Evolutionary conservation across 2,888 invertebrate species (phyloP).

Genomic region (Rotaria socialis): DNA sequence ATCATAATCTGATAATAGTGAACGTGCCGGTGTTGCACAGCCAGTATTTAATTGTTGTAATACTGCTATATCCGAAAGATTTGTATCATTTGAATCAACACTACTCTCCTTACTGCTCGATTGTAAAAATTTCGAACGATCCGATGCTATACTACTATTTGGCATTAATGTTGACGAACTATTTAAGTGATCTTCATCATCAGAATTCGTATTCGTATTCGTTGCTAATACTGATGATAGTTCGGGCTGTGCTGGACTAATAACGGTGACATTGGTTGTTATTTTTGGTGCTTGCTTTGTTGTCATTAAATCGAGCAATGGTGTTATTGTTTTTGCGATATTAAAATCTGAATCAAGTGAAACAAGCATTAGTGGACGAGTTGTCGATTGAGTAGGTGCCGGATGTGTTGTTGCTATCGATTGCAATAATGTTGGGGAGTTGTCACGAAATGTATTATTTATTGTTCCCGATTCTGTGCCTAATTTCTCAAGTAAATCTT

Average conservation of each 20-base stretch:
- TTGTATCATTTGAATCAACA: constrained; percentile 4
- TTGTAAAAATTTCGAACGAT: not conserved
- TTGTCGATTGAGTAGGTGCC: not conserved
- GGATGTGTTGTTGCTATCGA: not conserved
- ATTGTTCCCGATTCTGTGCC: not conserved
- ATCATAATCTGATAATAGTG: constrained; percentile 29
- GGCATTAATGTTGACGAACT: constrained; percentile 24
- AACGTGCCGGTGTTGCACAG: constrained; percentile 30
- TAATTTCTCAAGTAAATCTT: too few species aligned
- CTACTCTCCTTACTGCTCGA: constrained; percentile 25
- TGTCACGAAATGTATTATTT: not conserved
- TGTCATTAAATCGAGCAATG: not conserved
- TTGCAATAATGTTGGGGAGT: not conserved
- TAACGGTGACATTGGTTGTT: not conserved
- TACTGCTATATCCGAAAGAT: not conserved
- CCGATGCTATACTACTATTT: not conserved
- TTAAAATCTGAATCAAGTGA: not conserved
- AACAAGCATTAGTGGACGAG: not conserved
- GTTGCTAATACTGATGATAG: not conserved
- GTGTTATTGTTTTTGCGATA: not conserved
- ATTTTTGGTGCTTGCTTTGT: not conserved
- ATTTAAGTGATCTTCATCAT: not conserved
- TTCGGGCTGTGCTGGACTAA: not conserved
- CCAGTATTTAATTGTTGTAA: not conserved
- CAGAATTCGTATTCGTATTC: not conserved